These are phyloP conservation scores for Nomada ferruginata DNA, from an alignment of 2,888 invertebrate genomes.

Conservation along the genomic window DNA sequence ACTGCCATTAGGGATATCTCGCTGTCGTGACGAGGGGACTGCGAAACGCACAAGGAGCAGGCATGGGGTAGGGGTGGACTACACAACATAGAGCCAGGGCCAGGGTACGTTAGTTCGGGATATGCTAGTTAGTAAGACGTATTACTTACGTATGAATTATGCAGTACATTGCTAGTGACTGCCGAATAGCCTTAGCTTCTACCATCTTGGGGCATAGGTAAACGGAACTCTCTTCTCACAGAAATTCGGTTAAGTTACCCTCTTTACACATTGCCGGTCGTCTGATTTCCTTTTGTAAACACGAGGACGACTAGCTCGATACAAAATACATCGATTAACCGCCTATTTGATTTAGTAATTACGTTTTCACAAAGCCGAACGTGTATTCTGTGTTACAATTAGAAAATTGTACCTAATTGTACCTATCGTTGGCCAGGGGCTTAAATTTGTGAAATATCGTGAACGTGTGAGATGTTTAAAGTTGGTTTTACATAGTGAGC, in stretches of 20 bases:
- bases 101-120: constrained; percentile 67
- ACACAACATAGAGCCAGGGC: constrained; percentile 58
- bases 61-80: constrained; percentile 37
- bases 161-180: constrained; percentile 75
- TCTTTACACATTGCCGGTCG: constrained; percentile 59
- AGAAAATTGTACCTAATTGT: too few relatives aligned
- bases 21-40: constrained; percentile 69
- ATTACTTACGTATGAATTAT: constrained; percentile 83
- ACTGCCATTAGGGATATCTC: constrained; percentile 78
- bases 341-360: constrained; percentile 5
- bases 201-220: constrained; percentile 69
- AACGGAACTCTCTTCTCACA: constrained; percentile 60
- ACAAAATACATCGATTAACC: constrained; percentile 31
- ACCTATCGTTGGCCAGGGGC: background rate
- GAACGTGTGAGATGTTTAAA: too few relatives aligned
- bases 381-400: too few relatives aligned
- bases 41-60: constrained; percentile 51
- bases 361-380: background rate
- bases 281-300: constrained; percentile 71
- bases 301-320: constrained; percentile 37
- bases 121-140: constrained; percentile 78
- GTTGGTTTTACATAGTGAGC: constrained; percentile 2
- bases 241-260: constrained; percentile 68
- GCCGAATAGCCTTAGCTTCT: constrained; percentile 72
- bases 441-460: background rate